Conservation (phyloP, 35 echinoderm and acorn worm species). For the Diadema setosum region DNA sequence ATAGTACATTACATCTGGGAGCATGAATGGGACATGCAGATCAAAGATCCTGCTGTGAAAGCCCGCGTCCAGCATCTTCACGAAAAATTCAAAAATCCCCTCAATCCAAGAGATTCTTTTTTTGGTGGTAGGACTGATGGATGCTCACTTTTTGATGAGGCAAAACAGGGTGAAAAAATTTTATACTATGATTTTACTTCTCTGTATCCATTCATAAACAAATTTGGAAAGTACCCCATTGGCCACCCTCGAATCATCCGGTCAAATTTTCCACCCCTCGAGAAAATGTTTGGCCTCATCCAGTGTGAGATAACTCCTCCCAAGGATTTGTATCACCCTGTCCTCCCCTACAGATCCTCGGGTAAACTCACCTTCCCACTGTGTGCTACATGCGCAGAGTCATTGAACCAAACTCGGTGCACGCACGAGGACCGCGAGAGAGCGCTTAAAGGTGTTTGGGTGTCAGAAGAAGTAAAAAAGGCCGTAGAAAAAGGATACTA, state of each 20-base stretch:
- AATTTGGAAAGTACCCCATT: slow-evolving; percentile 27
- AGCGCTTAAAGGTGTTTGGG: background rate
- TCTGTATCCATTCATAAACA: background rate
- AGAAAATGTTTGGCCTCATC: slow-evolving; percentile 21
- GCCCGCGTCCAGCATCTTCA: background rate
- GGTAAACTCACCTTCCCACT: slow-evolving; percentile 11
- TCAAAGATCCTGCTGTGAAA: background rate
- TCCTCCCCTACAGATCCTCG: background rate
- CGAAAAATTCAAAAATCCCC: background rate
- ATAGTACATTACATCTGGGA: background rate
- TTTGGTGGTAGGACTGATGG: background rate
- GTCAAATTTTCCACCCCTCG: background rate
- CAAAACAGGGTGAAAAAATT: background rate
- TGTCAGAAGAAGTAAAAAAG: slow-evolving; percentile 6
- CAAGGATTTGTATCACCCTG: background rate
- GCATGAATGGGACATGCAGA: background rate
- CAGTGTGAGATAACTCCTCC: slow-evolving; percentile 19
- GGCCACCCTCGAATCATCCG: slow-evolving; percentile 2
- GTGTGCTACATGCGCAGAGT: background rate
- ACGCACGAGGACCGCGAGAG: background rate
- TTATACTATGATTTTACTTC: background rate
- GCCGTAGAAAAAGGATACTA: slow-evolving; percentile 14
- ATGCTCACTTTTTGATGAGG: background rate
- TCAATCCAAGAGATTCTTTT: background rate
- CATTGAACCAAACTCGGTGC: background rate